Percentiles rank a stretch among this genome's conserved stretches.
Evolutionary conservation across 1,140 invertebrate species (phyloP).

Genomic region (Drusus annulatus): DNA sequence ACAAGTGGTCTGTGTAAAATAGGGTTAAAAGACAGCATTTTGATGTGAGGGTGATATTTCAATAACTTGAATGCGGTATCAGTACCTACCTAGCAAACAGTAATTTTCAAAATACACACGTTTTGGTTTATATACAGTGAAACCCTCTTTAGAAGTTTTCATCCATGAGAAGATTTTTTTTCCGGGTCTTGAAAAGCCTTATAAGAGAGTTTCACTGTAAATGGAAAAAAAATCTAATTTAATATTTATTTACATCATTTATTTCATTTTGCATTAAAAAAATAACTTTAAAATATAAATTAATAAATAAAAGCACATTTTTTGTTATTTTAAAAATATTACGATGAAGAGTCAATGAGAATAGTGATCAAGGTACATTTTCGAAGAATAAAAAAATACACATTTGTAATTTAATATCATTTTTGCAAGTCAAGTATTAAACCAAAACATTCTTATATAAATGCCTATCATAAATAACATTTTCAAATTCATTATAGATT

Average conservation of each 20-base stretch:
- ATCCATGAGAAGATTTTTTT: too few relatives aligned
- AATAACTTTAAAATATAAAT: constrained; percentile 13
- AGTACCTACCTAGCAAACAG: background rate
- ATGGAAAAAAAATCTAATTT: background rate
- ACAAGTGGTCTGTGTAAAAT: too few relatives aligned
- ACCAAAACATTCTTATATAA: too few relatives aligned
- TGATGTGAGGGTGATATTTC: too few relatives aligned
- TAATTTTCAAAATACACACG: background rate
- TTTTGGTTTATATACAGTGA: too few relatives aligned
- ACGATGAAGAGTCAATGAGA: background rate
- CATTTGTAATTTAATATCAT: background rate
- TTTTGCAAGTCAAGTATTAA: background rate
- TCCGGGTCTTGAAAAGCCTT: too few relatives aligned
- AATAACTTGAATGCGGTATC: too few relatives aligned
- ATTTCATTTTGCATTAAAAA: constrained; percentile 10
- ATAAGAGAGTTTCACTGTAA: too few relatives aligned
- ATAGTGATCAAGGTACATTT: background rate
- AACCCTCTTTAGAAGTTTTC: too few relatives aligned
- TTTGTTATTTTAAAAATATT: background rate
- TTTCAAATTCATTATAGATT: too few relatives aligned
- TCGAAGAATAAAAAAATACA: background rate
- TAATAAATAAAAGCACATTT: constrained; percentile 9
- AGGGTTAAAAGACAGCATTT: too few relatives aligned
- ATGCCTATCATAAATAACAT: too few relatives aligned
- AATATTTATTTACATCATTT: background rate